Base-by-base conservation (phyloP, 2,113 vertebrate genomes). In the Columba janthina region DNA sequence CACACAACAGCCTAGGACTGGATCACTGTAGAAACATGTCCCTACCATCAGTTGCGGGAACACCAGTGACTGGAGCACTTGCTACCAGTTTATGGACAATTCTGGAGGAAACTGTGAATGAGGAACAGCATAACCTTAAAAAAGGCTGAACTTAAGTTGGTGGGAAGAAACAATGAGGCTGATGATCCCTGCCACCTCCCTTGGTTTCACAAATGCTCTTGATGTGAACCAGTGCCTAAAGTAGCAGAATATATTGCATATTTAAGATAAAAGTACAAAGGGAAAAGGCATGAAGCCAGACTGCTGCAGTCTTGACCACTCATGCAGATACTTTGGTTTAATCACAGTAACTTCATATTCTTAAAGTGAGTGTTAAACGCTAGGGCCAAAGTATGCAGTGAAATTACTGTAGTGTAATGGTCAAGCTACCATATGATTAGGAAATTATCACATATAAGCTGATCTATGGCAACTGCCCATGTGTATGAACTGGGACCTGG, bases 401-500 rank as follows among this genome's bases (percentile, higher is more conserved):
- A 32, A 70, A 44, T 65, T 42, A 42, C 57, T 54, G 21, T 9
- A 34, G 34, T 3, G 6, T 19, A 31, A 32, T 3, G 42, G 44
- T 26, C 42, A 71, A 24, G 50, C 31, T 77, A 28, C 50, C 22
- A 24, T 12, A 44, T 9, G 65, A 5, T 51, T 26, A 65, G 42
- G 15, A 36, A 58, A 64, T 28, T 18, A 16, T 19, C n/a, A 11
- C 14, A 5, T 15, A 40, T 24, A 42, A 73, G 16, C 12, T 57
- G 42, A 28, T 18, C 34, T 64, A 29, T 50, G 40, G 34, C 70
- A 51, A 15, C 50, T 18, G 36, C 18, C n/a, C 11, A 4, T 18
- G 72, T 9, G 26, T 2, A 3, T 2, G 2, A 34, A 6, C 7
- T 20, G 57, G 48, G 21, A 24, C 12, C 56, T 2, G 3, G 14